A percentile compares a stretch with the other conserved stretches of the same genome.
Evolutionary conservation across 2,113 vertebrate genomes (phyloP).

Genomic region (Sinocyclocheilus anshuiensis): DNA sequence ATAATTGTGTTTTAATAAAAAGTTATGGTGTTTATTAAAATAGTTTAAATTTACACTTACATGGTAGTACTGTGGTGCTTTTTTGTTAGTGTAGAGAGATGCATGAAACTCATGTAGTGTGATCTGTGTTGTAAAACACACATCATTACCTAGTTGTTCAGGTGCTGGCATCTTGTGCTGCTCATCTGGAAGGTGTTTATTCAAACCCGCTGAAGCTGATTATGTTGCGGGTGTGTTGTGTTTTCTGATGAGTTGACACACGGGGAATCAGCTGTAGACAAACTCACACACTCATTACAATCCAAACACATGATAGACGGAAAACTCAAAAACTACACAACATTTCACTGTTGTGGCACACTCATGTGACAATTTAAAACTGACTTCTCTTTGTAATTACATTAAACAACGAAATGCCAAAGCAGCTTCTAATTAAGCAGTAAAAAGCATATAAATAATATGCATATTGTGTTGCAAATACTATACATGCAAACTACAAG

Average conservation of each 20-base stretch:
- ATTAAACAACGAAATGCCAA: background rate
- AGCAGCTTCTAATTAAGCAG: background rate
- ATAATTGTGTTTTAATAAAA: too few relatives aligned
- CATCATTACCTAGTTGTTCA: slow-evolving; percentile 46
- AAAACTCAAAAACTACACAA: background rate
- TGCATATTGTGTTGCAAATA: background rate
- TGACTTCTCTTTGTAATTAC: background rate
- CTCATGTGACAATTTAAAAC: background rate
- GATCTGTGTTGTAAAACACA: background rate
- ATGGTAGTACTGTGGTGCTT: background rate
- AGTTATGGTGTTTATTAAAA: too few relatives aligned
- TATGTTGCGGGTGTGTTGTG: background rate
- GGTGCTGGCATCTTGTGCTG: slow-evolving; percentile 40
- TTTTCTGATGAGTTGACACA: background rate
- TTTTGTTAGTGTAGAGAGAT: background rate
- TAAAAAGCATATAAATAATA: background rate
- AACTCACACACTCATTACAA: background rate
- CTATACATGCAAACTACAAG: background rate
- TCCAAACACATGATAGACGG: background rate
- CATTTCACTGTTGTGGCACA: background rate
- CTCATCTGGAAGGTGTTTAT: slow-evolving; percentile 24
- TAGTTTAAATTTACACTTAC: too few relatives aligned
- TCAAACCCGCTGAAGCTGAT: background rate
- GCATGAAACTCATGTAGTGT: background rate
- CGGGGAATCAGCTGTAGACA: background rate